Percentiles rank a stretch among this genome's conserved stretches.
These are phyloP conservation scores for Bergia sp. DNA, from an alignment of 92 coral and sea anemone species.

Conservation along the genomic window DNA sequence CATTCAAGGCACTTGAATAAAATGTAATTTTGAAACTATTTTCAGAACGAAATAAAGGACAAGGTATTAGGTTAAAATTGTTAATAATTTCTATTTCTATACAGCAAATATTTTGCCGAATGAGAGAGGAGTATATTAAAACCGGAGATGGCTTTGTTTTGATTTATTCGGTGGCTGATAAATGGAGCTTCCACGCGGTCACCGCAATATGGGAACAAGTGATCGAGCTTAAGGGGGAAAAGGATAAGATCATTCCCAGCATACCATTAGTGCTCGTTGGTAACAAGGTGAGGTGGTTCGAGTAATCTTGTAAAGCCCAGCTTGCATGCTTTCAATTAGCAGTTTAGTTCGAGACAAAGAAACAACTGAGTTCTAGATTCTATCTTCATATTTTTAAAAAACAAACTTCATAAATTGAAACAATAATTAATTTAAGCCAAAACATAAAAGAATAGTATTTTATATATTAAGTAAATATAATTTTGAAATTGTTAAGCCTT, in stretches of 20 bases:
- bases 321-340: neutral
- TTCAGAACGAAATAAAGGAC: no score
- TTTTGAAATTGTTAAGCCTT: no score
- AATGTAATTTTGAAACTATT: no score
- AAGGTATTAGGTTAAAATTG: no score
- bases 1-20: no score
- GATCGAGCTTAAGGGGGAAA: constrained; percentile 66
- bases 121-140: constrained; percentile 81
- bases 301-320: neutral
- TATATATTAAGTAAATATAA: no score
- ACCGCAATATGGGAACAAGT: constrained; percentile 71
- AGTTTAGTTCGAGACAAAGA: no score
- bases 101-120: constrained; percentile 82
- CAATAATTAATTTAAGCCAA: no score
- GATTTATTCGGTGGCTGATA: constrained; percentile 79
- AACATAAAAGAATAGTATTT: no score
- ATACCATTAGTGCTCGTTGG: constrained; percentile 78
- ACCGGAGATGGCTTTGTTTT: constrained; percentile 81
- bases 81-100: neutral
- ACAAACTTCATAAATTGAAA: no score
- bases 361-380: no score
- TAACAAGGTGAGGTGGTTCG: constrained; percentile 62
- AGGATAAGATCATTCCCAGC: constrained; percentile 65
- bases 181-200: constrained; percentile 67
- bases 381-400: no score